Evolutionary conservation across 2,113 vertebrate species (phyloP).

Genomic region (Phyllopteryx taeniolatus): DNA sequence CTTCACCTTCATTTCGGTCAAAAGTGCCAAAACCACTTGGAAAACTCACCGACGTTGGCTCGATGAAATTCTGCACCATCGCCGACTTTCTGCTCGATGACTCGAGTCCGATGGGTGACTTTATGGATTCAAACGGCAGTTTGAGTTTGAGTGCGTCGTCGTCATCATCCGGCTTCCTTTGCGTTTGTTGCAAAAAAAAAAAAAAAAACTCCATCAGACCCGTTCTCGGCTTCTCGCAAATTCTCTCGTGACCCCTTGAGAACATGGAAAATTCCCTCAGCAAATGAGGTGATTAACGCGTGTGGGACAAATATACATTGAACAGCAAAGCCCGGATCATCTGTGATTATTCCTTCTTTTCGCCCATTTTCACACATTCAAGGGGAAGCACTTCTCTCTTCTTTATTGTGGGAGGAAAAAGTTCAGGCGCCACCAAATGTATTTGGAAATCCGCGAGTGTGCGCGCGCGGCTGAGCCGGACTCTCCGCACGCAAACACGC

Average conservation of each 20-base stretch:
- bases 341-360: constrained; percentile 62
- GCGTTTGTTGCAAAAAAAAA: background rate
- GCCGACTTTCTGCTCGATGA: background rate
- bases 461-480: constrained; percentile 52
- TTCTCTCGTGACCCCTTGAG: constrained; percentile 53
- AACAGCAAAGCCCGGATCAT: constrained; percentile 64
- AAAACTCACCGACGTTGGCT: too few species aligned
- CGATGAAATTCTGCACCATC: background rate
- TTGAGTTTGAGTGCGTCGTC: too few species aligned
- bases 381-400: constrained; percentile 1
- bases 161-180: too few species aligned
- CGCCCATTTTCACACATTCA: constrained; percentile 40
- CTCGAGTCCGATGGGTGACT: background rate
- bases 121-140: too few species aligned
- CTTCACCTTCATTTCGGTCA: background rate
- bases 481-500: constrained; percentile 50
- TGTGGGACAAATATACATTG: constrained; percentile 60
- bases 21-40: background rate
- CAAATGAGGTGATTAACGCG: constrained; percentile 49
- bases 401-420: constrained; percentile 3
- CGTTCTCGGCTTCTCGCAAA: constrained; percentile 33
- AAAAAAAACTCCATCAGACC: constrained; percentile 23
- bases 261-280: constrained; percentile 43
- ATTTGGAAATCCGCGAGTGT: background rate
- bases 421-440: constrained; percentile 3